A percentile compares a stretch with the other conserved stretches of the same genome.
Evolutionary conservation across 2,888 invertebrate species (phyloP).

Genomic region (Acrobasis repandana): DNA sequence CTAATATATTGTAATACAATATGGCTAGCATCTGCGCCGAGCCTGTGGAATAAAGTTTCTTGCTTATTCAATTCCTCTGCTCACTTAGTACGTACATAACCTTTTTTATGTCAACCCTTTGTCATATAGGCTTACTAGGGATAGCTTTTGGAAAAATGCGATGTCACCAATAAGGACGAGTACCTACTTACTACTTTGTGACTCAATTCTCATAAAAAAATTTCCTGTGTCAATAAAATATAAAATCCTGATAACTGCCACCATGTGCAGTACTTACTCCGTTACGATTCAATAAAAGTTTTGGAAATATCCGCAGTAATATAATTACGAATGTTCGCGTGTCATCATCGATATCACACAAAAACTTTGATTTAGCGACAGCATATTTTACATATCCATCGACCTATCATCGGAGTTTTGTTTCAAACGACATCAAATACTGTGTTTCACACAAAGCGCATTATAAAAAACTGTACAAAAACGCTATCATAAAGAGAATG

Average conservation of each 20-base stretch:
- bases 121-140: neutral
- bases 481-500: conserved; percentile 36
- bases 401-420: conserved; percentile 9
- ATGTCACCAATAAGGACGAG: no score
- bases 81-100: conserved; percentile 4
- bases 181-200: no score
- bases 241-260: no score
- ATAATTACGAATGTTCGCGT: neutral
- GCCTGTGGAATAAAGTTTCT: conserved; percentile 7
- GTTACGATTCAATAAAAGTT: no score
- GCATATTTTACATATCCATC: conserved; percentile 21
- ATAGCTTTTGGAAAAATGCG: neutral
- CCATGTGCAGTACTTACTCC: no score
- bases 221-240: no score
- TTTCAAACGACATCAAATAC: conserved; percentile 11
- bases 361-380: conserved; percentile 16
- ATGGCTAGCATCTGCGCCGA: conserved; percentile 6
- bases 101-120: neutral
- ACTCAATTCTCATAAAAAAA: no score
- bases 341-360: conserved; percentile 20
- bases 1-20: conserved; percentile 15
- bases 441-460: conserved; percentile 25
- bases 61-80: conserved; percentile 15
- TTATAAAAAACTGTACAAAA: conserved; percentile 27
- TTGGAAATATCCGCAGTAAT: conserved; percentile 6